These are phyloP conservation scores for Neocrepidodera transversa DNA, from an alignment of 2,888 invertebrate genomes.

Conservation along the genomic window DNA sequence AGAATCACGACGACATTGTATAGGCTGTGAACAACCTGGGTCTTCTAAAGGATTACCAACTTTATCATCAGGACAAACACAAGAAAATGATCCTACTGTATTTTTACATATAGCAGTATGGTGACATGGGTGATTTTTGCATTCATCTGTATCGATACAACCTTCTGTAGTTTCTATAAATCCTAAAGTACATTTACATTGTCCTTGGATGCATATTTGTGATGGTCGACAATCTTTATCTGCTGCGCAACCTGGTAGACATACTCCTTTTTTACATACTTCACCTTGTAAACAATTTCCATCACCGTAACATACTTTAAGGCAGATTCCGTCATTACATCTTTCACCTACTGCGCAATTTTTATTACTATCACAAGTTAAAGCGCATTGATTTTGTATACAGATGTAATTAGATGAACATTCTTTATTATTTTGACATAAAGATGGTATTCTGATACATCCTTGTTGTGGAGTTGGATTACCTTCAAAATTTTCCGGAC, in stretches of 20 bases:
- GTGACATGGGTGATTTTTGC: constrained; percentile 80
- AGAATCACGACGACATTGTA: constrained; percentile 75
- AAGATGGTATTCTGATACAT: constrained; percentile 80
- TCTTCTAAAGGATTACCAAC: constrained; percentile 75
- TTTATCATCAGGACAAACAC: constrained; percentile 79
- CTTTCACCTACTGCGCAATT: constrained; percentile 86
- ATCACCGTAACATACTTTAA: constrained; percentile 87
- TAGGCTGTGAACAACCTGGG: constrained; percentile 79
- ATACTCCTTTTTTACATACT: constrained; percentile 81
- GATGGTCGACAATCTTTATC: constrained; percentile 82
- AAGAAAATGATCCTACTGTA: constrained; percentile 79
- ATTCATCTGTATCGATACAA: constrained; percentile 86
- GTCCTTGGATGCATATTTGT: constrained; percentile 76
- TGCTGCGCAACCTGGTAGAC: constrained; percentile 81
- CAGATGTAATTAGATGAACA: constrained; percentile 83
- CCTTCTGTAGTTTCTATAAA: constrained; percentile 76
- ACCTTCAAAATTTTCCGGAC: constrained; percentile 85
- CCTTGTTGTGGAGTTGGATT: constrained; percentile 89
- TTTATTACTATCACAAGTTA: constrained; percentile 76
- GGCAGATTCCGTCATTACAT: constrained; percentile 79
- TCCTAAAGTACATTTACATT: constrained; percentile 80
- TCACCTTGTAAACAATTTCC: constrained; percentile 91
- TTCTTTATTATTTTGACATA: constrained; percentile 72
- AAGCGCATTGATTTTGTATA: constrained; percentile 77
- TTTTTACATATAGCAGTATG: constrained; percentile 81